Conservation (phyloP, 2,888 invertebrate genomes). For the Andrena bicolor region DNA sequence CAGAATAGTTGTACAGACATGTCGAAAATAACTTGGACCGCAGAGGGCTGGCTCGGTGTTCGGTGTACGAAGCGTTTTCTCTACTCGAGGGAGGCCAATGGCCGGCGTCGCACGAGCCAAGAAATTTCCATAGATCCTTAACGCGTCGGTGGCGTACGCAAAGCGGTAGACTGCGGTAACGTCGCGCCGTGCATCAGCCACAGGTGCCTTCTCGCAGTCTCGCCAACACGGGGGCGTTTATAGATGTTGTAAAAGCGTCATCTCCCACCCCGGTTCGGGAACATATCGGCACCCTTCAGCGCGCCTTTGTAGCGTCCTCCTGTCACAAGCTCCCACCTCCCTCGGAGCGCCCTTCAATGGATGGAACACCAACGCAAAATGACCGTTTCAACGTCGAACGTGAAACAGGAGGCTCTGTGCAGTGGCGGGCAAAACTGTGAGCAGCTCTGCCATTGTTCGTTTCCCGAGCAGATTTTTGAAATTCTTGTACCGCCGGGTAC, state of each 20-base stretch:
- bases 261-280: constrained; percentile 25
- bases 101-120: constrained; percentile 24
- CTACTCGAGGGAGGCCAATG: constrained; percentile 14
- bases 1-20: no score
- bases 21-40: no score
- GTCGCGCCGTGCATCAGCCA: constrained; percentile 63
- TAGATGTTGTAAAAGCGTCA: constrained; percentile 61
- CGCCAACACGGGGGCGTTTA: constrained; percentile 57
- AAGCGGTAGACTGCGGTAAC: constrained; percentile 49
- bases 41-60: constrained; percentile 1
- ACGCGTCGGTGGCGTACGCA: constrained; percentile 47
- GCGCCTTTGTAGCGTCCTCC: constrained; percentile 44
- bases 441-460: background rate
- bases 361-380: constrained; percentile 15
- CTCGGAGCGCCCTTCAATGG: constrained; percentile 6
- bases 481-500: background rate
- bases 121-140: constrained; percentile 48
- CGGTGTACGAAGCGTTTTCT: constrained; percentile 5
- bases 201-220: constrained; percentile 66
- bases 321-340: constrained; percentile 25
- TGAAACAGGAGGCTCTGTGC: constrained; percentile 7
- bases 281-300: constrained; percentile 35
- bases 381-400: constrained; percentile 12
- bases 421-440: background rate
- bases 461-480: background rate